Evolutionary conservation across 2,888 invertebrate species (phyloP).

Genomic region (Drosophila formosana): DNA sequence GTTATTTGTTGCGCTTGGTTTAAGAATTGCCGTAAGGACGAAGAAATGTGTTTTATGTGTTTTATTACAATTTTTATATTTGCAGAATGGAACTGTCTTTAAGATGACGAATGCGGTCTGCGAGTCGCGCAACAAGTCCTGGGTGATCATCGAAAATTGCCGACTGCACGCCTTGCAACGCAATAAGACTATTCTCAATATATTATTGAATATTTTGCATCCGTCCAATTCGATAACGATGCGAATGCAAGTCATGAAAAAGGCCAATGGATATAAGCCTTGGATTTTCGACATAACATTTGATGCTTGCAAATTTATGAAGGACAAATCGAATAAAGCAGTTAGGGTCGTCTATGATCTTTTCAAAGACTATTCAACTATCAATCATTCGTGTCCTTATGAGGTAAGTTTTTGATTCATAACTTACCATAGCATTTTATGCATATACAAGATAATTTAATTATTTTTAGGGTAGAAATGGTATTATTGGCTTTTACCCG

Average conservation of each 20-base stretch:
- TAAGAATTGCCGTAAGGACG: neutral
- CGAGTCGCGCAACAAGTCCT: constrained; percentile 30
- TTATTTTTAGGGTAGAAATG: constrained; percentile 9
- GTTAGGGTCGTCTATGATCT: constrained; percentile 12
- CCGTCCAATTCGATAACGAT: neutral
- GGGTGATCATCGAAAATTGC: constrained; percentile 18
- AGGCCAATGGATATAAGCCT: constrained; percentile 34
- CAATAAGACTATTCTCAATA: constrained; percentile 20
- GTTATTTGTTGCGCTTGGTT: neutral
- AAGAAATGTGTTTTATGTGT: neutral
- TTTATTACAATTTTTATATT: neutral
- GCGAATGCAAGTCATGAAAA: constrained; percentile 18
- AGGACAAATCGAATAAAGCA: neutral
- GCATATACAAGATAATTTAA: neutral
- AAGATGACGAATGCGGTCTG: constrained; percentile 39
- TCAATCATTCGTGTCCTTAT: constrained; percentile 46
- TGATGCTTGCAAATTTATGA: constrained; percentile 30
- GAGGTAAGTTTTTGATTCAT: constrained; percentile 19
- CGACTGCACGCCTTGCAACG: constrained; percentile 20
- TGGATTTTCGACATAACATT: constrained; percentile 18
- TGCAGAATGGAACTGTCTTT: constrained; percentile 19
- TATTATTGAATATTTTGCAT: neutral
- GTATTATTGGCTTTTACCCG: constrained; percentile 19
- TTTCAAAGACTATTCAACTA: constrained; percentile 11
- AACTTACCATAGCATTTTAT: too few species aligned